A percentile compares a stretch with the other conserved stretches of the same genome.
Evolutionary conservation across 2,888 invertebrate species (phyloP).

Genomic region (Trissonchulus sp.): DNA sequence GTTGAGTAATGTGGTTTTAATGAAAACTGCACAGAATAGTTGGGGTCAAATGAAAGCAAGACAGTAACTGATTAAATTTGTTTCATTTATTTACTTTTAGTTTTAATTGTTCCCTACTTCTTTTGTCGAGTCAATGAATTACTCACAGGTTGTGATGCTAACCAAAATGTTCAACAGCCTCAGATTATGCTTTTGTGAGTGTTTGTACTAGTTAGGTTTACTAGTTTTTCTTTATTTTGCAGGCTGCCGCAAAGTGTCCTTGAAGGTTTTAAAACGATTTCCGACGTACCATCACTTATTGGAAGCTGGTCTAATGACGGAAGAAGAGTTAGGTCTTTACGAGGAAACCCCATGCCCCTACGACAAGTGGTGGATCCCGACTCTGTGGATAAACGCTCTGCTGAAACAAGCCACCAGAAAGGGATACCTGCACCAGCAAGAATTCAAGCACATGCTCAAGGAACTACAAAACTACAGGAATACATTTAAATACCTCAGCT

Average conservation of each 20-base stretch:
- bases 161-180: no score
- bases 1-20: no score
- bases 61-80: no score
- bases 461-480: background rate
- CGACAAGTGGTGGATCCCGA: constrained; percentile 12
- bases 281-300: background rate
- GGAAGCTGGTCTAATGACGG: constrained; percentile 3
- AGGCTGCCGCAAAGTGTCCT: constrained; percentile 6
- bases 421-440: background rate
- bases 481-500: background rate
- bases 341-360: background rate
- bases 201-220: no score
- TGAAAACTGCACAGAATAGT: no score
- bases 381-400: background rate
- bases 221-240: no score
- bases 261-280: constrained; percentile 18
- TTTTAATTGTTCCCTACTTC: no score
- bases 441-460: background rate
- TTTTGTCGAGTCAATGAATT: no score
- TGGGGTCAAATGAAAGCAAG: no score
- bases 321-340: background rate
- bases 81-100: no score
- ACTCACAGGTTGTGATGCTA: no score
- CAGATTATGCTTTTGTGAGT: no score
- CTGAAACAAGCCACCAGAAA: background rate